Conservation (phyloP, 2,797 vertebrate species). For the Phyllotis vaccarum region DNA sequence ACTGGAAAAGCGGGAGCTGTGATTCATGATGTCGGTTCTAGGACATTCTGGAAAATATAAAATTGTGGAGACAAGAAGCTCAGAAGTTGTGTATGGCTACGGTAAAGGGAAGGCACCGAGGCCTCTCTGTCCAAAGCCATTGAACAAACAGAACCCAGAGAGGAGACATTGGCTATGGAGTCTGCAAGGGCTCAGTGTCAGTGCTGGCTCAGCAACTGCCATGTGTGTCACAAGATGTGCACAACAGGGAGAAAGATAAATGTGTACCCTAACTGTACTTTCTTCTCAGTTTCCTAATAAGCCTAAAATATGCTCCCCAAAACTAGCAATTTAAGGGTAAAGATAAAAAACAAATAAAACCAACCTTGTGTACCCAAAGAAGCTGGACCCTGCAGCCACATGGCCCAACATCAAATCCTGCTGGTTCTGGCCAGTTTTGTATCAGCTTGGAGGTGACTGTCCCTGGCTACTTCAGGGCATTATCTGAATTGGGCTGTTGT, state of each 20-base stretch:
- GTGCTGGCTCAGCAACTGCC: not conserved
- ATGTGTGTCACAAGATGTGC: not conserved
- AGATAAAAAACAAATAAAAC: not conserved
- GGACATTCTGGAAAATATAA: not conserved
- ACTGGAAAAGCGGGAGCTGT: not conserved
- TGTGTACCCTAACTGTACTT: not conserved
- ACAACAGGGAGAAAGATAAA: rapidly evolving
- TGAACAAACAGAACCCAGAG: not conserved
- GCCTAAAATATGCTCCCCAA: not conserved
- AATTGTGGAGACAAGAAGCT: not conserved
- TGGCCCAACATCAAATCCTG: no score
- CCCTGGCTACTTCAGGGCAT: no score
- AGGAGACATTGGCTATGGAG: not conserved
- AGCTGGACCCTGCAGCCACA: not conserved
- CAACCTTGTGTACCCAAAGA: not conserved
- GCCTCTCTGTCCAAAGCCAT: not conserved
- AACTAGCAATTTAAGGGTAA: not conserved
- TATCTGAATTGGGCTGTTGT: no score
- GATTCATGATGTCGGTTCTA: not conserved
- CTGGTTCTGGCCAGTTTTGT: not conserved
- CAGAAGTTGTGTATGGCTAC: no score
- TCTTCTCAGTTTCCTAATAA: not conserved
- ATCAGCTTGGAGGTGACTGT: not conserved
- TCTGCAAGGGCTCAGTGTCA: not conserved
- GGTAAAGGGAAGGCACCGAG: not conserved